Evolutionary conservation across 2,113 vertebrate species (phyloP).

Genomic region (Cichladusa arquata): DNA sequence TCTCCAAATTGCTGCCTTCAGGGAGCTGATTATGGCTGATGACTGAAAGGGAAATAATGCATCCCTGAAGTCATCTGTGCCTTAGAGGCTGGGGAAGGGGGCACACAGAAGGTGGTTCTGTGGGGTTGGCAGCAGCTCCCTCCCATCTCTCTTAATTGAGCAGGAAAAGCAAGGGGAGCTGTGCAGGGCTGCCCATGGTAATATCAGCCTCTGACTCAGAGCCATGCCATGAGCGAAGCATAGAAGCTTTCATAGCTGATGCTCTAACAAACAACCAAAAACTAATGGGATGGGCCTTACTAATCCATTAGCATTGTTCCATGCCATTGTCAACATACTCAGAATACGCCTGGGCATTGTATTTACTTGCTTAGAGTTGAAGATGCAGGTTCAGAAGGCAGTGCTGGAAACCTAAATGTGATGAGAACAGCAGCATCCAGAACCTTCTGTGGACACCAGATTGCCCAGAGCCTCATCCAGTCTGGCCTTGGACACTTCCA

Average conservation of each 20-base stretch:
- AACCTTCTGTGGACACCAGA: not conserved
- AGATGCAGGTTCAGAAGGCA: not conserved
- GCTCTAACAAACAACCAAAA: not conserved
- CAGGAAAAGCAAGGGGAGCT: not conserved
- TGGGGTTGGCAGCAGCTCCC: not conserved
- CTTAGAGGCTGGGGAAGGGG: not conserved
- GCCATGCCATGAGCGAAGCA: not conserved
- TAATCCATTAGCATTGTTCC: not conserved
- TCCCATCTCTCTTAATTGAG: not conserved
- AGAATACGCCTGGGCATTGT: not conserved
- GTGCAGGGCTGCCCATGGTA: constrained; percentile 18
- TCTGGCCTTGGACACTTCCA: not conserved
- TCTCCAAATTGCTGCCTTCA: not conserved
- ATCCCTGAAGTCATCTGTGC: not conserved
- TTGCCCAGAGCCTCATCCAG: not conserved
- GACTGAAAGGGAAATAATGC: not conserved
- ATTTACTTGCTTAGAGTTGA: not conserved
- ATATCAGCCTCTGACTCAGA: not conserved
- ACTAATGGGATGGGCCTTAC: not conserved
- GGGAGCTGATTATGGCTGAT: not conserved
- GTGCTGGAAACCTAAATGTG: not conserved
- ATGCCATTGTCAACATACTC: not conserved
- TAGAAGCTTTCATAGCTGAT: not conserved
- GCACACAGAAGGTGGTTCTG: too few species aligned
- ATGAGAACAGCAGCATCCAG: not conserved